A percentile compares a stretch with the other conserved stretches of the same genome.
phyloP scores from a whole-genome alignment of 2,113 vertebrate genomes.

The Ailuropoda melanoleuca region DNA sequence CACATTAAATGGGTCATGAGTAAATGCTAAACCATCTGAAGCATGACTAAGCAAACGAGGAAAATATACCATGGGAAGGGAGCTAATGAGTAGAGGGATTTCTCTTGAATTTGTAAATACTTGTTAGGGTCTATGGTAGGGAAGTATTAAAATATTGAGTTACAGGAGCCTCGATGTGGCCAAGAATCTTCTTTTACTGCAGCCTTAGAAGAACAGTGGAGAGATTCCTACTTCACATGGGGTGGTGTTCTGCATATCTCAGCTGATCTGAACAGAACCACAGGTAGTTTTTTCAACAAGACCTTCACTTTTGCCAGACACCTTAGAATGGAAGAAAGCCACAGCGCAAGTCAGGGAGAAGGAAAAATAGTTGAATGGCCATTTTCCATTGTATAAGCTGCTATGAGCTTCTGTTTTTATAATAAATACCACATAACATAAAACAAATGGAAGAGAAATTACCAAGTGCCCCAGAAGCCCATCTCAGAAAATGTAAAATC shows the following conservation, averaged over 20 bases:
- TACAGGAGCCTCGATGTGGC: background rate
- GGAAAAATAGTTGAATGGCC: background rate
- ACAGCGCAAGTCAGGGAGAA: background rate
- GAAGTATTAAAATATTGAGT: background rate
- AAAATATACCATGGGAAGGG: background rate
- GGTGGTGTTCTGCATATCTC: background rate
- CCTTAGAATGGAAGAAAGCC: background rate
- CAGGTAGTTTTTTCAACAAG: background rate
- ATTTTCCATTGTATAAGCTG: conserved; percentile 27
- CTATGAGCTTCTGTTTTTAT: background rate
- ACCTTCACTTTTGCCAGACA: conserved; percentile 7
- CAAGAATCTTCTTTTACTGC: background rate
- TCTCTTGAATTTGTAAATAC: background rate
- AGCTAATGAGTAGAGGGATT: background rate
- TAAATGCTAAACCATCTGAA: background rate
- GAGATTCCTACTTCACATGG: background rate
- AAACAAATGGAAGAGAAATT: background rate
- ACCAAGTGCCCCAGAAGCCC: background rate
- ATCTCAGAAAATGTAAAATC: conserved; percentile 28
- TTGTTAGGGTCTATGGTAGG: background rate
- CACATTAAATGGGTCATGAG: background rate
- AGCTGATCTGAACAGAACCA: background rate
- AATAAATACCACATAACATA: background rate
- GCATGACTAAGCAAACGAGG: background rate
- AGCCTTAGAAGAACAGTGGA: background rate